Conservation (phyloP, 2,113 vertebrate species). For the Mesitornis unicolor region DNA sequence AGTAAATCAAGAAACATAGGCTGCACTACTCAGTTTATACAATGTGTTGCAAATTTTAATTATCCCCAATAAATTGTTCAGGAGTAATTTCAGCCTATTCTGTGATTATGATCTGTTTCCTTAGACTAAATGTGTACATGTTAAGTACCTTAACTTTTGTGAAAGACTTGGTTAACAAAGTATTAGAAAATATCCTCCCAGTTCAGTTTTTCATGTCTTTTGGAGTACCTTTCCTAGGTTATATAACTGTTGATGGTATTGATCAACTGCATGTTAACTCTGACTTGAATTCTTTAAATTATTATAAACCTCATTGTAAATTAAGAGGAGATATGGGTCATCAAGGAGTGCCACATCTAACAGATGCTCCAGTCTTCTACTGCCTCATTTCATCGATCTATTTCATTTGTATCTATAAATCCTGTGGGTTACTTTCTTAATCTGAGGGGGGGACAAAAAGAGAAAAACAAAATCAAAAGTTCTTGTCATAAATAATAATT, state of each 20-base stretch:
- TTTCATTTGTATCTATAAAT: not conserved
- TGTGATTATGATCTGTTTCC: not conserved
- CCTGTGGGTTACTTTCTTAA: not conserved
- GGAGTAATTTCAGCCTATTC: not conserved
- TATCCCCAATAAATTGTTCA: not conserved
- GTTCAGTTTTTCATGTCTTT: not conserved
- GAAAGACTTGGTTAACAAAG: not conserved
- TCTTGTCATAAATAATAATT: not conserved
- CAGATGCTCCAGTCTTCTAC: not conserved
- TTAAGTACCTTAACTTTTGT: not conserved
- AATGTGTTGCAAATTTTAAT: not conserved
- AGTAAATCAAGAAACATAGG: not conserved
- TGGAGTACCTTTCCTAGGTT: fast-evolving
- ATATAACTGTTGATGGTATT: not conserved
- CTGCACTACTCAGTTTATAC: not conserved
- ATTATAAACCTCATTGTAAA: not conserved
- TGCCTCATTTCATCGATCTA: not conserved
- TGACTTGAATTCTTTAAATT: not conserved
- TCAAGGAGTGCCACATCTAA: not conserved
- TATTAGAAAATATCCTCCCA: not conserved
- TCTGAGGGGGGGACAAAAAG: not conserved
- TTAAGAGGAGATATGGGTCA: not conserved
- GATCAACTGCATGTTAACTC: not conserved
- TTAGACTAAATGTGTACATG: not conserved
- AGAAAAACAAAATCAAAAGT: not conserved